Base-by-base conservation (phyloP, 2,113 vertebrate species). In the Epinephelus lanceolatus region DNA sequence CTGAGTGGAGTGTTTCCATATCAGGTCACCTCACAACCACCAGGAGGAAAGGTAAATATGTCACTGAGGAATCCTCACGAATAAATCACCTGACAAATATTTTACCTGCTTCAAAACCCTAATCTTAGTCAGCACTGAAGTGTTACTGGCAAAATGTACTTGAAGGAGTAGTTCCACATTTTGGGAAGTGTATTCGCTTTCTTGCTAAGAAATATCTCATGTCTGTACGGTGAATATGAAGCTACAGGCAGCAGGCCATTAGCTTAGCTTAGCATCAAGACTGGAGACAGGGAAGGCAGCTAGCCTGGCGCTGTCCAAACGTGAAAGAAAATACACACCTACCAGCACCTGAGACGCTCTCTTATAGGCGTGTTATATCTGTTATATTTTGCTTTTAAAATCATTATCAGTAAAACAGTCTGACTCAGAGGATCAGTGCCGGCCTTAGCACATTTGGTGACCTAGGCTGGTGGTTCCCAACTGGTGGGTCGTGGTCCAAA, bases 1-100 rank as follows among this genome's bases (percentile, higher is more conserved):
- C 40, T 9, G 17, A 81, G 67, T 19, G 10, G 27, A 78, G 73
- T 25, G 30, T 81, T 86, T 89, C 71, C 37, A 30, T 68, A 78
- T 78, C 65, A 63, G 76, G 61, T 70, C 75, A 71, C 70, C 74
- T 76, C 71, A 30, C 18, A 74, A 49, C 37, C 15, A 56, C 57
- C 13, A 66, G 33, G 49, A 59, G 60, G 30, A 78, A 65, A 59
- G 21, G 3, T 53, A 62, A 76, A 81, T 42, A 21, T 56, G 59
- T 57, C 65, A 49, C 40, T 3, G 78, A 79, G 57, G 23, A 73
- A 65, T 25, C 18, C 27, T 66, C 11, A 81, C 52, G 84, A 67
- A 61, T 18, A 75, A 59, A 23, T 69, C 63, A 18, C 42, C 40
- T 47, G 12, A 62, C 30, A 19, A 60, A 49, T 45, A 30, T 27